Base-by-base conservation (phyloP, 2,888 invertebrate species). In the Macrophya alboannulata region DNA sequence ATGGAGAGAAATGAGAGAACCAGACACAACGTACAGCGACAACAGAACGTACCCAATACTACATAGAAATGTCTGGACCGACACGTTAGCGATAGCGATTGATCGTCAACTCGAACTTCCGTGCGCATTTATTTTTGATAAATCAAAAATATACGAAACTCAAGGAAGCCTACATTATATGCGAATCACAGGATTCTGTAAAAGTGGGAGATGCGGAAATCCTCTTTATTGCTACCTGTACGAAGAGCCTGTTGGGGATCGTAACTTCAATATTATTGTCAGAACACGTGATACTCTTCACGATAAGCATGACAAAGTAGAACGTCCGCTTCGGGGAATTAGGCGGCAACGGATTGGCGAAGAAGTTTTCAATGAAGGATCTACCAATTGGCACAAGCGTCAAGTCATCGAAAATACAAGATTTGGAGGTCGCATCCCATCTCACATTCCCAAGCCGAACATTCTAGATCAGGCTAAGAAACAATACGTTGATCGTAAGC, bases 71-170 rank as follows among this genome's bases (percentile, higher is more conserved):
- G 84, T 84, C 37, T 84, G 71, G 72, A 84, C 84, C 5, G 84
- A 72, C 51, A 72, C 37, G n/a, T 84, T 72, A 31, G 72, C 84
- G 21, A 10, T 83, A 62, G 72, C 51, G 17, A 84, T 84, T 40
- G 72, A 84, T 84, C 71, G 84, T 84, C 72, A 72, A 71, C 21
- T 72, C 21, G 84, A 84, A 84, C 71, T 84, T n/a, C 51, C 84
- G 2, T 84, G 84, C 17, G 84, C 84, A 21, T 81, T 81, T 43
- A 43, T 59, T 59, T 81, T 81, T 81, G 40, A 62, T 8, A 81
- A 81, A 17, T 59, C 81, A 8, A 81, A 81, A 81, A 40, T 81
- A 62, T 81, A 81, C 15, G 62, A 59, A 17, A 62, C 62, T 62
- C 62, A 62, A 17, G 81, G 6, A 81, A 81, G 81, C 43, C n/a